Evolutionary conservation across 2,113 vertebrate species (phyloP).

Genomic region (Apus apus): DNA sequence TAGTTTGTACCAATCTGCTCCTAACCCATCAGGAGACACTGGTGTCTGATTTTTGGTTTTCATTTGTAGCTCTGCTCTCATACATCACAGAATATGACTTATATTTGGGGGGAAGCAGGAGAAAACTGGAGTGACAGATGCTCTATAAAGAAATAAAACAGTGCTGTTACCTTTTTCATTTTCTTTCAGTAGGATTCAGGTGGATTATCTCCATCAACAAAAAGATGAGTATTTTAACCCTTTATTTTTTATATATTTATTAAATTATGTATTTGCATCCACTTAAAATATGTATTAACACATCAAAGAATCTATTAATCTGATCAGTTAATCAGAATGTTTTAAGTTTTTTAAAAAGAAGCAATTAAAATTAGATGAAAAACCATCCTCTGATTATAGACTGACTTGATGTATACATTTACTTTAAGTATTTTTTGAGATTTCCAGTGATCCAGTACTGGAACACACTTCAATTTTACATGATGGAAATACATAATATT

Average conservation of each 20-base stretch:
- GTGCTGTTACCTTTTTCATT: constrained; percentile 62
- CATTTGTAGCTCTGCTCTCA: not conserved
- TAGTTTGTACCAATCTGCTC: not conserved
- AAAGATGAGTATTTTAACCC: constrained; percentile 39
- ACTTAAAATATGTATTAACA: not conserved
- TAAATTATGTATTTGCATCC: not conserved
- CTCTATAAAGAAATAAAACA: constrained; percentile 38
- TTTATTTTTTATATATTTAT: not conserved
- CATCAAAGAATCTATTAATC: not conserved
- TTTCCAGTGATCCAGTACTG: not conserved
- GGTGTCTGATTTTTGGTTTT: not conserved
- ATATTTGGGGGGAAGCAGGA: not conserved
- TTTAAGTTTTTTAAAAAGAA: not conserved
- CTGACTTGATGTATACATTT: not conserved
- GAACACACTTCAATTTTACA: not conserved
- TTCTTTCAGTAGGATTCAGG: constrained; percentile 65
- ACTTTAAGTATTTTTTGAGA: not conserved
- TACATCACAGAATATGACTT: not conserved
- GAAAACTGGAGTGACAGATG: constrained; percentile 62
- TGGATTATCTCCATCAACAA: constrained; percentile 69
- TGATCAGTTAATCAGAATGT: not conserved
- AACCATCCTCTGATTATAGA: not conserved
- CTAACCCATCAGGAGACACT: not conserved
- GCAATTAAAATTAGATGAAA: not conserved
- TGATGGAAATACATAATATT: not conserved